Percentiles rank a stretch among this genome's conserved stretches.
Conservation (phyloP, 2,888 invertebrate species). For the Caenorhabditis zanzibari region DNA sequence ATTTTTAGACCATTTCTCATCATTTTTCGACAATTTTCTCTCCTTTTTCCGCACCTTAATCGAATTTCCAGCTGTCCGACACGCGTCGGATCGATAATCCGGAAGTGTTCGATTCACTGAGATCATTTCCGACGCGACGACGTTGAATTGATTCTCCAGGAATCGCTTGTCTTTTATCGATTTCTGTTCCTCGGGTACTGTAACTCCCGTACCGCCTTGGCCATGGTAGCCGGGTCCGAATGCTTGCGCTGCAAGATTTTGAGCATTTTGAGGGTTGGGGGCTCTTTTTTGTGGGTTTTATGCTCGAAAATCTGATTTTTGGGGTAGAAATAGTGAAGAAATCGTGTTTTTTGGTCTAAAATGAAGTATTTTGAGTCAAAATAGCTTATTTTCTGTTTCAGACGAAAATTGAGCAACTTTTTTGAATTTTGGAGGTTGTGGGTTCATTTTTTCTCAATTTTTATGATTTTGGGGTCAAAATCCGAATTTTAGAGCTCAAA, state of each 20-base stretch:
- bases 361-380: no score
- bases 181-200: slow-evolving; percentile 73
- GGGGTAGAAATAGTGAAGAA: no score
- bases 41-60: neutral
- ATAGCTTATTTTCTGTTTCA: no score
- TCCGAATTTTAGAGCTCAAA: neutral
- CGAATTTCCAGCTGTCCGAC: slow-evolving; percentile 34
- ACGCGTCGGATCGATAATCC: slow-evolving; percentile 87
- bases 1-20: no score
- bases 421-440: no score
- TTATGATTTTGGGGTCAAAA: neutral
- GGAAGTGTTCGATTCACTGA: slow-evolving; percentile 95
- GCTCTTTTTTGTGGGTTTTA: no score
- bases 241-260: slow-evolving; percentile 60
- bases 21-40: no score
- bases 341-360: no score
- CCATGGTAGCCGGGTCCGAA: slow-evolving; percentile 76
- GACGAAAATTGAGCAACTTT: no score
- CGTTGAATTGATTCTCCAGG: slow-evolving; percentile 88
- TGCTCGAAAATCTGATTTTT: no score
- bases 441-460: slow-evolving; percentile 1
- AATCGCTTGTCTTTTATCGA: slow-evolving; percentile 80
- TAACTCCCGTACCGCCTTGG: slow-evolving; percentile 79
- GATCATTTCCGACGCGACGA: slow-evolving; percentile 94
- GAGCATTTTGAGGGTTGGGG: slow-evolving; percentile 25